phyloP scores from a whole-genome alignment of 2,797 vertebrate genomes.

The Enteromius afrohamiltoni region DNA sequence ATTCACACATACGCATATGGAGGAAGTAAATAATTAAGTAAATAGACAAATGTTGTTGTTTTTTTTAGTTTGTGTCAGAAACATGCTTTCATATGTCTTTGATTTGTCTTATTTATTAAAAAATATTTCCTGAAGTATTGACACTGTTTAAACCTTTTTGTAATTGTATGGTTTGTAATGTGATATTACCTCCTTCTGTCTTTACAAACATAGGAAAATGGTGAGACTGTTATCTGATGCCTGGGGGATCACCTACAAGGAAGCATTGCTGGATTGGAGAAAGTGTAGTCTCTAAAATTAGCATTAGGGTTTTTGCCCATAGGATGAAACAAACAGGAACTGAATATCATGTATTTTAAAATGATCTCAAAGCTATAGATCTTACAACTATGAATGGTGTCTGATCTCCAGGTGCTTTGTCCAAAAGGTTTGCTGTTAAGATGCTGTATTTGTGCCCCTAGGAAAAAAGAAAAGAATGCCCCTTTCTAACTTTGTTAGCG shows the following conservation, averaged over 20 bases:
- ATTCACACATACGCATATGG: background rate
- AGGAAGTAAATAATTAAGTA: background rate
- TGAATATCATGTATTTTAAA: background rate
- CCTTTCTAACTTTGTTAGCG: background rate
- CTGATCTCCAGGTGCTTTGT: background rate
- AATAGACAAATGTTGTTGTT: background rate
- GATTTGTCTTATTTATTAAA: background rate
- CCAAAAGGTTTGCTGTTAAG: background rate
- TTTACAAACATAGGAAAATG: constrained; percentile 67
- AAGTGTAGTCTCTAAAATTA: constrained; percentile 63
- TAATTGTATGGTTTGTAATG: background rate
- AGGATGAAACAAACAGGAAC: background rate
- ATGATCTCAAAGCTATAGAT: background rate
- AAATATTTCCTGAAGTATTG: background rate
- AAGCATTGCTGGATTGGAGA: constrained; percentile 72
- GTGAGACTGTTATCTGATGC: constrained; percentile 73
- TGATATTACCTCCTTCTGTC: constrained; percentile 15
- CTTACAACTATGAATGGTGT: background rate
- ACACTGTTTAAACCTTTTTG: background rate
- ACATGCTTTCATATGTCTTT: background rate
- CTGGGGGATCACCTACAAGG: constrained; percentile 72
- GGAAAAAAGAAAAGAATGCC: background rate
- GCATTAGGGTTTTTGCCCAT: background rate
- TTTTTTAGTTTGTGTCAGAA: background rate
- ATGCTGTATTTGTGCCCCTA: background rate